Percentiles rank a stretch among this genome's conserved stretches.
Conservation (phyloP, 2,797 vertebrate genomes). For the Malurus leucopterus region DNA sequence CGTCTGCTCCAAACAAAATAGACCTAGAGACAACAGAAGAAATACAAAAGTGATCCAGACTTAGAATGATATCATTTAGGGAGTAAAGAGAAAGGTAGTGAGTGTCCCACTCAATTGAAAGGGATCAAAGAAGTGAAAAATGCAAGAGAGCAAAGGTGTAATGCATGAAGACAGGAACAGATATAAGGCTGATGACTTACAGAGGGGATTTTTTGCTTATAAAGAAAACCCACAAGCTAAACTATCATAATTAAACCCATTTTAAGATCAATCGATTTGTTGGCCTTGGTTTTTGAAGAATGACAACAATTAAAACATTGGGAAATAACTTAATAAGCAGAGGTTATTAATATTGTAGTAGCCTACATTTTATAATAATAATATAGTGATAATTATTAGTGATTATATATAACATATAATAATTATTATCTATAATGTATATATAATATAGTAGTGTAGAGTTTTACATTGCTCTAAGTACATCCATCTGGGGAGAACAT, state of each 20-base stretch:
- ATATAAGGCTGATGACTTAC: neutral
- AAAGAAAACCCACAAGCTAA: neutral
- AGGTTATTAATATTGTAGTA: neutral
- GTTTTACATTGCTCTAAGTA: neutral
- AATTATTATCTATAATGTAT: neutral
- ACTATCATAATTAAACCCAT: neutral
- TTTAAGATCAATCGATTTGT: neutral
- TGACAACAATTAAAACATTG: neutral
- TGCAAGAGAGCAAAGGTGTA: neutral
- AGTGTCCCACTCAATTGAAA: neutral
- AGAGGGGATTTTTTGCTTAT: neutral
- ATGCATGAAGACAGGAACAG: neutral
- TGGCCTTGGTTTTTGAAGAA: neutral
- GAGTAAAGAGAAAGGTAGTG: neutral
- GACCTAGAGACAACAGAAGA: neutral
- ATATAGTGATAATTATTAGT: neutral
- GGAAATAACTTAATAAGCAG: neutral
- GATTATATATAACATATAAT: too few relatives aligned
- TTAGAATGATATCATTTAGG: neutral
- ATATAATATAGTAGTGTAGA: neutral
- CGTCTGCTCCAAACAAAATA: neutral
- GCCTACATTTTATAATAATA: neutral
- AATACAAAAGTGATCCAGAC: fast-evolving
- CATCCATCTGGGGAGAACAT: neutral
- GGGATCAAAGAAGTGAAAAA: neutral